Evolutionary conservation across 2,888 invertebrate species (phyloP).

Genomic region (Archaeoteleia sp.): DNA sequence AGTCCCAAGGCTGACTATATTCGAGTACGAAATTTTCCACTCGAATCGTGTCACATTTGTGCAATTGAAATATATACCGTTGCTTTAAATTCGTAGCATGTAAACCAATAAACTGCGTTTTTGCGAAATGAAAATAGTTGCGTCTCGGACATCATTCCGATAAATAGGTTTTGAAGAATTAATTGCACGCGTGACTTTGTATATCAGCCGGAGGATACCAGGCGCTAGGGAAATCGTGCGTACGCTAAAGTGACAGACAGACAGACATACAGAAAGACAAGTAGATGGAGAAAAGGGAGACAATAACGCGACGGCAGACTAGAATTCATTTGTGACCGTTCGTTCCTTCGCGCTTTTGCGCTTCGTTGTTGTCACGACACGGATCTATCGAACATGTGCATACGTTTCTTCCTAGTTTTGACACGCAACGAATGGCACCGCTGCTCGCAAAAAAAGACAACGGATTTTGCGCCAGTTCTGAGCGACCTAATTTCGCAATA

Average conservation of each 20-base stretch:
- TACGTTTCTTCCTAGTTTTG: conserved; percentile 20
- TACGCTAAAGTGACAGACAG: conserved; percentile 45
- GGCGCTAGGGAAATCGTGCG: conserved; percentile 51
- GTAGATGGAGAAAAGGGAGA: conserved; percentile 31
- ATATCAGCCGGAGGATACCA: conserved; percentile 15
- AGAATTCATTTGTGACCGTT: conserved; percentile 34
- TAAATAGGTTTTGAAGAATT: too few species aligned
- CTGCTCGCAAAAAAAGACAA: conserved; percentile 12
- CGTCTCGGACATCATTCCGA: too few species aligned
- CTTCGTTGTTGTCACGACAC: conserved; percentile 43
- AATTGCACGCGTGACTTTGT: too few species aligned
- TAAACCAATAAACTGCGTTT: too few species aligned
- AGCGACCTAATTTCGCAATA: not conserved
- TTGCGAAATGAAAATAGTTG: too few species aligned
- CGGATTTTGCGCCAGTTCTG: not conserved
- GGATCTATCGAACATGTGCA: conserved; percentile 39
- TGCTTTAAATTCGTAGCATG: too few species aligned
- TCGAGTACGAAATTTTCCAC: too few species aligned
- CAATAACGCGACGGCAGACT: conserved; percentile 50
- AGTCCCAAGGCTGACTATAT: too few species aligned
- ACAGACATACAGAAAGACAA: conserved; percentile 47
- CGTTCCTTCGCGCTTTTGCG: conserved; percentile 38
- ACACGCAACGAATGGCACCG: conserved; percentile 27
- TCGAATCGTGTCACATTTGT: not conserved
- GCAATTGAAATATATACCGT: conserved; percentile 24